Evolutionary conservation across 2,797 vertebrate species (phyloP).

Genomic region (Manis javanica): DNA sequence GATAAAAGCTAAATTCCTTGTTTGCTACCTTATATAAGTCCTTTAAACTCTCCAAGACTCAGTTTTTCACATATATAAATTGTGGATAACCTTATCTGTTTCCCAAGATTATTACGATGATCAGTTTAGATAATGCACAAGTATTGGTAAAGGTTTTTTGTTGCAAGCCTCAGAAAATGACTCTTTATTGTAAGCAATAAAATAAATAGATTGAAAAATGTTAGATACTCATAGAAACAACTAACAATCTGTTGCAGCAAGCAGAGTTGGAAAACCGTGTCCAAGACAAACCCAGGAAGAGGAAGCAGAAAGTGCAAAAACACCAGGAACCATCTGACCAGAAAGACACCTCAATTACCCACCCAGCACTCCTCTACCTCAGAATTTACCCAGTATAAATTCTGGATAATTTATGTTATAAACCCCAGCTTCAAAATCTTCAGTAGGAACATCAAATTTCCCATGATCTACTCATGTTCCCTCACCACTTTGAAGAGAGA

Average conservation of each 20-base stretch:
- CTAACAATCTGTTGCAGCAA: background rate
- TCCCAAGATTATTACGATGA: background rate
- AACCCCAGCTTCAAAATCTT: background rate
- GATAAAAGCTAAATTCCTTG: background rate
- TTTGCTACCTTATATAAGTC: background rate
- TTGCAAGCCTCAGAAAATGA: background rate
- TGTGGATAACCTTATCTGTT: background rate
- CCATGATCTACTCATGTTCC: background rate
- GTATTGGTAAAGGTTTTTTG: background rate
- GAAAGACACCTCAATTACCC: background rate
- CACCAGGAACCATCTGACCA: background rate
- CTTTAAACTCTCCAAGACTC: background rate
- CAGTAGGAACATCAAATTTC: background rate
- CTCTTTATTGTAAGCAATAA: background rate
- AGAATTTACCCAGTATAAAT: background rate
- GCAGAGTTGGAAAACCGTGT: background rate
- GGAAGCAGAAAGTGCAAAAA: background rate
- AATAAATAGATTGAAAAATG: background rate
- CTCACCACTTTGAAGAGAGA: background rate
- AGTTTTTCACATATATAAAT: background rate
- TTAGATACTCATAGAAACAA: background rate
- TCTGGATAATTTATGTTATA: background rate
- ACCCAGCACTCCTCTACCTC: background rate
- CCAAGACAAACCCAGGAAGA: background rate
- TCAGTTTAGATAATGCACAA: background rate